These are phyloP conservation scores for Amblyornis subalaris DNA, from an alignment of 2,113 vertebrate species.

Conservation along the genomic window DNA sequence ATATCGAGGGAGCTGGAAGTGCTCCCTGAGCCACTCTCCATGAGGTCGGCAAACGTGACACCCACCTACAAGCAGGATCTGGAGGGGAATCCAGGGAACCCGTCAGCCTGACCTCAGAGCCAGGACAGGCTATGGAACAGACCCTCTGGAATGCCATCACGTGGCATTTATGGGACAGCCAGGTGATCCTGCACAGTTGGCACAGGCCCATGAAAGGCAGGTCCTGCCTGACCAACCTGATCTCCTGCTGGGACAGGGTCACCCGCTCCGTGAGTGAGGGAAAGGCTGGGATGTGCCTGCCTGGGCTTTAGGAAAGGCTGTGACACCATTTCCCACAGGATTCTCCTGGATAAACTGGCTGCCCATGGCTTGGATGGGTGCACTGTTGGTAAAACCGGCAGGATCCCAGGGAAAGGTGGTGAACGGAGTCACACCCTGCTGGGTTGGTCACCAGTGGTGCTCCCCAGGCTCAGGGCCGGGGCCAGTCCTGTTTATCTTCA, in stretches of 20 bases:
- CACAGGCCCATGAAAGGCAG: background rate
- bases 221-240: background rate
- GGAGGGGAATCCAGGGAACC: background rate
- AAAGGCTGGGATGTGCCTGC: background rate
- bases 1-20: background rate
- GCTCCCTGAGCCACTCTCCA: background rate
- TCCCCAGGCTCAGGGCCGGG: background rate
- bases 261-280: background rate
- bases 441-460: background rate
- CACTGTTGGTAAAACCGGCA: background rate
- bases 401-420: background rate
- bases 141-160: background rate
- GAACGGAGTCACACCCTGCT: background rate
- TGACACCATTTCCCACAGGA: background rate
- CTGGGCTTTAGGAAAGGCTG: background rate
- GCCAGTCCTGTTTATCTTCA: background rate
- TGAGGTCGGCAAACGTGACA: background rate
- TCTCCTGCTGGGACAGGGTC: background rate
- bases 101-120: background rate
- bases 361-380: background rate
- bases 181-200: background rate
- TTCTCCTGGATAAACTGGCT: background rate
- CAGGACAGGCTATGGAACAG: background rate
- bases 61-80: background rate
- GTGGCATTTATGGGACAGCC: background rate